Evolutionary conservation across 2,113 vertebrate genomes (phyloP), one percentile per base, ranked within the genome.

Genomic region (Neoarius graeffei): DNA sequence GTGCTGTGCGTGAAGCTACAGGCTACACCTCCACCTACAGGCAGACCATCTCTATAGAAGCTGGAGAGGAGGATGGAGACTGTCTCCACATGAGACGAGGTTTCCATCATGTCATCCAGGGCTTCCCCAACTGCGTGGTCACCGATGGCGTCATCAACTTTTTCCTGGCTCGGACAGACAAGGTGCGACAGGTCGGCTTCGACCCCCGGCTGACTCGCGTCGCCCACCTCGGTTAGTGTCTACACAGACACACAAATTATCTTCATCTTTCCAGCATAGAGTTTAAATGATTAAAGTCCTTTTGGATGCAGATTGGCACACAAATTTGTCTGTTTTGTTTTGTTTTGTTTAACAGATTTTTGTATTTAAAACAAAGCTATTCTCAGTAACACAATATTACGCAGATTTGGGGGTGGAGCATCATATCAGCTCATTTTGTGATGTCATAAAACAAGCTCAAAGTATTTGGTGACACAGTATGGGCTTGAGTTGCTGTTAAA

Each of bases 91-190:
- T 95, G 69, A 94, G 91, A 62, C 94, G 94, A 17, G 97, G 97
- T 9, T 98, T 95, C 91, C 96, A 98, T 90, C 97, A 98, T 56
- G 11, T 92, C 90, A 96, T 98, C 11, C 89, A 94, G 2, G 97
- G 97, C 1, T 98, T 98, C 90, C 97, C 97, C 0, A 95, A 94
- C 93, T 98, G 97, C 4, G 97, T 98, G 19, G 94, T 98, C 86
- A 96, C 97, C 0, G 97, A 98, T 0, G 97, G 97, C 0, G 97
- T 98, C n/a, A 95, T 98, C 25, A 98, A 98, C 93, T 98, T 98
- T 93, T 98, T 98, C 91, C 92, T 98, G 87, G 97, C 96, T 42
- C 96, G 96, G 50, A 98, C 97, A 0, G 96, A 97, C 67, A 97
- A 97, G 91, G 94, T 98, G 82, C 96, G 95, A 62, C 96, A 97